Base-by-base conservation (phyloP, 2,888 invertebrate species). In the Chydorus sphaericus region DNA sequence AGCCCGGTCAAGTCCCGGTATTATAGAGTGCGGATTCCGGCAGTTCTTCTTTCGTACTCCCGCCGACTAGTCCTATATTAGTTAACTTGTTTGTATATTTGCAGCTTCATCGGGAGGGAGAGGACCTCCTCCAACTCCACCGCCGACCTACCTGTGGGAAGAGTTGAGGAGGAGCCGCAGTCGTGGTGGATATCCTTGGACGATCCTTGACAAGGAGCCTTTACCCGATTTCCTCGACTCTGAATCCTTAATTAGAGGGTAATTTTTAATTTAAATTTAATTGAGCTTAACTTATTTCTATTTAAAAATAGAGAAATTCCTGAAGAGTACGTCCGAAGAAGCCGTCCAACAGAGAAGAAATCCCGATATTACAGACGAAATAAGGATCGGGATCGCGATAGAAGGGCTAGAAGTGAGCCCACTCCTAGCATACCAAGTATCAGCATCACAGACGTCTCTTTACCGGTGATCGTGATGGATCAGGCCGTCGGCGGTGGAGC, bases 71-170 rank as follows among this genome's bases (percentile, higher is more conserved):
- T n/a, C n/a, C n/a, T n/a, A n/a, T n/a, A n/a, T n/a, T n/a, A n/a
- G n/a, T n/a, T n/a, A n/a, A n/a, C n/a, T n/a, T n/a, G n/a, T n/a
- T n/a, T n/a, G n/a, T n/a, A n/a, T 51, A 4, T 18, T 33, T 52
- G 4, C 26, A 52, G 52, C 52, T 31, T 52, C 52, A 26, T 52
- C 52, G 18, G 52, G 52, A 52, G 33, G 36, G n/a, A 31, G 52
- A 33, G 52, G 52, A 26, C 54, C 65, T 57, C 83, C 85, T 62
- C 79, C 80, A 61, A 75, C 82, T 64, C 85, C 85, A 60, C 74
- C 82, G 64, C 80, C 82, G 70, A 85, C 85, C 54, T 86, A 85
- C 70, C 77, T 79, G 73, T 86, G 85, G 85, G 85, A 86, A 71
- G 85, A 86, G 70, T 71, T 86, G 39, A 73, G 78, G 64, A 75